phyloP scores from a whole-genome alignment of 2,888 invertebrate genomes.

The Caenorhabditis becei region DNA sequence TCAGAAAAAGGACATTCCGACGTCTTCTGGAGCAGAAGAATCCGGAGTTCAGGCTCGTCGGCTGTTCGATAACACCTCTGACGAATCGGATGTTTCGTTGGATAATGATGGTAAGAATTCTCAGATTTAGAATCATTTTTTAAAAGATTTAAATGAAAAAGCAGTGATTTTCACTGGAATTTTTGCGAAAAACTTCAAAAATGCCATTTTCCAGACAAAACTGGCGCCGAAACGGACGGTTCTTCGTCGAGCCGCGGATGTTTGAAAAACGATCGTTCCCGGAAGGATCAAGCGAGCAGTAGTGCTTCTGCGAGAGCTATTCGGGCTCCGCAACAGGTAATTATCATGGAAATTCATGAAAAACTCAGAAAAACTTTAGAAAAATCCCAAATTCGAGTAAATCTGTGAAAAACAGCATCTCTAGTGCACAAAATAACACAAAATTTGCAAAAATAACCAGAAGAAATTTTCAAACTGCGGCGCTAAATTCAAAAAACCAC shows the following conservation, averaged over 20 bases:
- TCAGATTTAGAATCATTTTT: no score
- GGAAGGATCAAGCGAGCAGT: slow-evolving; percentile 41
- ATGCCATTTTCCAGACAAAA: slow-evolving; percentile 41
- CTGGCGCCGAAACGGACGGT: slow-evolving; percentile 59
- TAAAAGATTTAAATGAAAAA: no score
- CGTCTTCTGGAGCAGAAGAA: slow-evolving; percentile 22
- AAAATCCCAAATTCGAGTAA: no score
- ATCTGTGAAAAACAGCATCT: no score
- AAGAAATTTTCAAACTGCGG: no score
- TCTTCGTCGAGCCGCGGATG: slow-evolving; percentile 61
- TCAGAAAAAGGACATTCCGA: slow-evolving; percentile 28
- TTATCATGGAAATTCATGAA: not conserved
- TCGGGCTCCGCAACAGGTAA: slow-evolving; percentile 66
- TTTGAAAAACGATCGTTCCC: slow-evolving; percentile 51
- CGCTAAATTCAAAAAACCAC: no score
- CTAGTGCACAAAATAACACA: no score
- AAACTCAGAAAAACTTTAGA: no score
- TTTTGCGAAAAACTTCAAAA: not conserved
- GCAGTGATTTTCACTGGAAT: not conserved
- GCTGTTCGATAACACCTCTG: slow-evolving; percentile 56
- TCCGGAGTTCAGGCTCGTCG: slow-evolving; percentile 8
- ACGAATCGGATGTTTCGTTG: slow-evolving; percentile 57
- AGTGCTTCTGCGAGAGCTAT: slow-evolving; percentile 11
- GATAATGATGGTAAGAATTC: slow-evolving; percentile 47
- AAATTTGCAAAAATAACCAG: no score